phyloP scores from a whole-genome alignment of 2,113 vertebrate genomes.

The Chiloscyllium plagiosum region DNA sequence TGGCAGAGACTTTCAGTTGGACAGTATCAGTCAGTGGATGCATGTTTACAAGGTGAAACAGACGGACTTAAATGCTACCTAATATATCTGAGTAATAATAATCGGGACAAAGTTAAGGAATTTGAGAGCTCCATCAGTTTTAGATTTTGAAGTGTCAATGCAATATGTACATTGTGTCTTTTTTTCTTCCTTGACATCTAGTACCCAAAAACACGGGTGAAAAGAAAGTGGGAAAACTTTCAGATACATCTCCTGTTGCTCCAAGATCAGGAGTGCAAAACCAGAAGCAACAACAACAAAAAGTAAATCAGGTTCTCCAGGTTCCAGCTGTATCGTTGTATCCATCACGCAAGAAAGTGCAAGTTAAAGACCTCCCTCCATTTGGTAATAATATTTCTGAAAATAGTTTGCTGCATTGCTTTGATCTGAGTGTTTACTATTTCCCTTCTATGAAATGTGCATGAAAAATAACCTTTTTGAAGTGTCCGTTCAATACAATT shows the following conservation, averaged over 20 bases:
- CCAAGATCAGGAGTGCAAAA: constrained; percentile 75
- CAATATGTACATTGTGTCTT: neutral
- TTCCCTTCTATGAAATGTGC: neutral
- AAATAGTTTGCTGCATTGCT: neutral
- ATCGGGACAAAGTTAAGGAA: no score
- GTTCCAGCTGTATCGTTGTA: constrained; percentile 87
- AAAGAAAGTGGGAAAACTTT: constrained; percentile 67
- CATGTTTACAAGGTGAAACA: no score
- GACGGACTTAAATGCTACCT: no score
- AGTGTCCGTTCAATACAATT: neutral
- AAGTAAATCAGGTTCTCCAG: constrained; percentile 76
- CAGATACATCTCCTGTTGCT: constrained; percentile 87
- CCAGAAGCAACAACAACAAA: constrained; percentile 59
- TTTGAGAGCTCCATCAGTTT: no score
- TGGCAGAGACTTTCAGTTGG: no score
- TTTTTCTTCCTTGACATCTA: constrained; percentile 47
- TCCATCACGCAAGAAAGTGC: constrained; percentile 89
- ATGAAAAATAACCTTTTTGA: neutral
- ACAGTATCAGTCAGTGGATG: no score
- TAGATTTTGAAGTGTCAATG: neutral
- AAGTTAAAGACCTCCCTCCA: constrained; percentile 87
- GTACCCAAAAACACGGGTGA: constrained; percentile 86
- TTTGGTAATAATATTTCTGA: constrained; percentile 68
- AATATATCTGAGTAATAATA: no score
- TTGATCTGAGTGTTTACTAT: neutral